A percentile compares a stretch with the other conserved stretches of the same genome.
phyloP scores from a whole-genome alignment of 2,888 invertebrate species.

The Balanococcus diminutus region DNA sequence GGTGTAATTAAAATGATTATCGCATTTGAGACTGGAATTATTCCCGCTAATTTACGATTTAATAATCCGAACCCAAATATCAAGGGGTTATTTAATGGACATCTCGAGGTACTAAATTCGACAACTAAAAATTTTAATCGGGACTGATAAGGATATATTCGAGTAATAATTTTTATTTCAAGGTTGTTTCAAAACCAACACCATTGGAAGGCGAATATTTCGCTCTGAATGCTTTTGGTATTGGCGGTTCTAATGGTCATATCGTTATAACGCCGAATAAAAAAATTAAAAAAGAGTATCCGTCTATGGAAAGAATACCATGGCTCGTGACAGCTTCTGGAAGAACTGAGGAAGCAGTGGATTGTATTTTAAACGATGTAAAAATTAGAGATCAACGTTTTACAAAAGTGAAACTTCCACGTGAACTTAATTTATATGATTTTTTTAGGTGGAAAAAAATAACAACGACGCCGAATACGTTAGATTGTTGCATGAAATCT shows the following conservation, averaged over 20 bases:
- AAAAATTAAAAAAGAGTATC: constrained; percentile 68
- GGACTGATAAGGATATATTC: neutral
- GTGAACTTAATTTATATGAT: neutral
- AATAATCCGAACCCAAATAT: constrained; percentile 58
- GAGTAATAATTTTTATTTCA: constrained; percentile 29
- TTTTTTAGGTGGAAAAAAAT: constrained; percentile 56
- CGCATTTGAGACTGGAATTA: constrained; percentile 58
- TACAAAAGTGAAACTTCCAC: neutral
- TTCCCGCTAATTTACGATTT: constrained; percentile 60
- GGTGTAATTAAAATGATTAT: constrained; percentile 63
- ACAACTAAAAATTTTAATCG: too few relatives aligned
- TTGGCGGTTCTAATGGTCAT: constrained; percentile 22
- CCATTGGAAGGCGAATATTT: constrained; percentile 63
- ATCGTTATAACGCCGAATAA: constrained; percentile 57
- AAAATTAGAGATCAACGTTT: constrained; percentile 66
- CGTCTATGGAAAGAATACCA: constrained; percentile 71
- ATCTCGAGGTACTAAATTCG: constrained; percentile 59
- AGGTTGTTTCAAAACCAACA: constrained; percentile 59
- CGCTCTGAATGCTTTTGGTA: constrained; percentile 61
- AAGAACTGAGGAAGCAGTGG: constrained; percentile 78
- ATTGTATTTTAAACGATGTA: constrained; percentile 62
- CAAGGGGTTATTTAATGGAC: constrained; percentile 58
- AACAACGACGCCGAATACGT: constrained; percentile 57
- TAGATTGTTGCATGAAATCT: constrained; percentile 56
- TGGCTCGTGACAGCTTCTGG: constrained; percentile 78